A percentile compares a stretch with the other conserved stretches of the same genome.
phyloP scores from a whole-genome alignment of 2,113 vertebrate genomes.

The Arothron firmamentum region DNA sequence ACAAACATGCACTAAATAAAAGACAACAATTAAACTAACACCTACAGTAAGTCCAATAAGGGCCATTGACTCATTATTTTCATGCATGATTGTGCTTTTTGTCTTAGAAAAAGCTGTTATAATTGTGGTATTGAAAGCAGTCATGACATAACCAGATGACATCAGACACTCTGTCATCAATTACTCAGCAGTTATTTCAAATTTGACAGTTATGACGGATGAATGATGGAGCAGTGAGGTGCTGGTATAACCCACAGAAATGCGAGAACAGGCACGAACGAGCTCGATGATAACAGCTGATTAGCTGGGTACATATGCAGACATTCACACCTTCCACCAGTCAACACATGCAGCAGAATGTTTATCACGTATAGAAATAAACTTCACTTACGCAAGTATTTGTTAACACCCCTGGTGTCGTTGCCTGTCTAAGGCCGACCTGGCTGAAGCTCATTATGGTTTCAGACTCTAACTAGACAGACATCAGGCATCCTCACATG shows the following conservation, averaged over 20 bases:
- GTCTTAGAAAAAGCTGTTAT: slow-evolving; percentile 5
- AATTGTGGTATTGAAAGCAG: slow-evolving; percentile 1
- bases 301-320: slow-evolving; percentile 10
- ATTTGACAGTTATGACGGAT: slow-evolving; percentile 23
- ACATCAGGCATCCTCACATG: slow-evolving; percentile 19
- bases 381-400: slow-evolving; percentile 17
- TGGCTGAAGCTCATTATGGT: slow-evolving; percentile 16
- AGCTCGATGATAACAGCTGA: slow-evolving; percentile 47
- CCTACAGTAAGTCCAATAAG: no score
- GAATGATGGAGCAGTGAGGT: slow-evolving; percentile 18
- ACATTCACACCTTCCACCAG: slow-evolving; percentile 9
- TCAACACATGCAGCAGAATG: neutral
- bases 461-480: slow-evolving; percentile 4
- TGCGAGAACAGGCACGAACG: neutral
- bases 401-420: slow-evolving; percentile 31
- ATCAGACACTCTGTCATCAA: slow-evolving; percentile 5
- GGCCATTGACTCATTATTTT: no score
- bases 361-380: slow-evolving; percentile 28
- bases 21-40: no score
- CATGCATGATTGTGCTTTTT: no score
- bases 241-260: neutral
- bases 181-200: slow-evolving; percentile 21
- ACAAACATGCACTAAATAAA: neutral
- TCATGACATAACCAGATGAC: slow-evolving; percentile 8
- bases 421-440: neutral